Conservation (phyloP, 2,113 vertebrate genomes). For the Perca schrenkii region DNA sequence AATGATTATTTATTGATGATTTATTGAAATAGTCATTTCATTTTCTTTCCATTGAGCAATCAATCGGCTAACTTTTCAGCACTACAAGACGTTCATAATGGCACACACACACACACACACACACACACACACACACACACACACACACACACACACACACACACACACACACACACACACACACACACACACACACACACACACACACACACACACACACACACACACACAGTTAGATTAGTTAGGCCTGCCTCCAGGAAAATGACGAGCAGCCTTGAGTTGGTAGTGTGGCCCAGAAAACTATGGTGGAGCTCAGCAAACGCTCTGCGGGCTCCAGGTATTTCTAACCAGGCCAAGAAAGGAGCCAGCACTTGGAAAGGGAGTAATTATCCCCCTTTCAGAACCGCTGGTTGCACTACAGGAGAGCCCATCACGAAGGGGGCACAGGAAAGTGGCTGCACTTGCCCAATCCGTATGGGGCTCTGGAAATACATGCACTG, state of each 20-base stretch:
- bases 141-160: too few species aligned
- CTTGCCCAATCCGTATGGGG: slow-evolving; percentile 27
- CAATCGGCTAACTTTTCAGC: neutral
- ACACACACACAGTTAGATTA: slow-evolving; percentile 33
- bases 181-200: neutral
- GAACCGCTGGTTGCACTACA: slow-evolving; percentile 62
- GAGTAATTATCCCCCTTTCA: slow-evolving; percentile 78
- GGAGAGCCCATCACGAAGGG: slow-evolving; percentile 59
- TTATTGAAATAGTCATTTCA: neutral
- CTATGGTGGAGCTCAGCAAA: slow-evolving; percentile 18
- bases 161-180: too few species aligned
- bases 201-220: neutral
- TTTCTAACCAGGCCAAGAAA: slow-evolving; percentile 62
- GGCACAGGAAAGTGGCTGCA: slow-evolving; percentile 1
- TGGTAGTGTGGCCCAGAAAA: slow-evolving; percentile 42
- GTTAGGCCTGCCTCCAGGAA: slow-evolving; percentile 45
- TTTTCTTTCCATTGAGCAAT: slow-evolving; percentile 8
- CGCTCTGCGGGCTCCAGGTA: slow-evolving; percentile 59
- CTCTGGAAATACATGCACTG: slow-evolving; percentile 43
- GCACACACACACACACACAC: neutral
- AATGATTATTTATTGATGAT: too few species aligned
- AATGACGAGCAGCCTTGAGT: slow-evolving; percentile 58
- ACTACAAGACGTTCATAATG: neutral
- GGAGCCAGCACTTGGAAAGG: slow-evolving; percentile 45
- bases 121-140: neutral